phyloP scores from a whole-genome alignment of 2,797 vertebrate species.

The Lates japonicus region DNA sequence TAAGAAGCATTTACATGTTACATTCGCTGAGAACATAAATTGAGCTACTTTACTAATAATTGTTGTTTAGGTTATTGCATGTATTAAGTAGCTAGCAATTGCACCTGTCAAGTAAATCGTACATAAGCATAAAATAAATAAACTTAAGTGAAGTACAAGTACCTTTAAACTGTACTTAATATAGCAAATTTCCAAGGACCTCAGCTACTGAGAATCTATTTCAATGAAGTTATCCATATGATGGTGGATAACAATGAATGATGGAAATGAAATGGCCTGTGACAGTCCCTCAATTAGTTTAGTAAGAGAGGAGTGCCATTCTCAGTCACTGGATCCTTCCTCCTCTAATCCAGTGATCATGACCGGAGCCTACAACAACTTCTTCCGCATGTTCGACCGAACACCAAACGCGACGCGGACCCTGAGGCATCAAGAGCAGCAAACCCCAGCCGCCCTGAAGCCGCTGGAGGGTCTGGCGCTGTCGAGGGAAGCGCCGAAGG shows the following conservation, averaged over 20 bases:
- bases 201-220: not conserved
- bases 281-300: not conserved
- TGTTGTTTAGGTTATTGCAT: not conserved
- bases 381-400: conserved; percentile 98
- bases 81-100: too few species aligned
- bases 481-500: conserved; percentile 92
- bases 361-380: conserved; percentile 98
- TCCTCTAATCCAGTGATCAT: conserved; percentile 89
- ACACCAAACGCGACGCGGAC: conserved; percentile 95
- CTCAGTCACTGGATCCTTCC: not conserved
- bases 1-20: not conserved
- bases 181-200: not conserved
- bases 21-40: not conserved
- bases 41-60: not conserved
- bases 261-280: not conserved
- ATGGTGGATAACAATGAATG: not conserved
- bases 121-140: too few species aligned
- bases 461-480: conserved; percentile 92
- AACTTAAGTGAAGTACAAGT: not conserved
- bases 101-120: too few species aligned
- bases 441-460: conserved; percentile 94
- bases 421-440: conserved; percentile 95
- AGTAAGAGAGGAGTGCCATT: not conserved
- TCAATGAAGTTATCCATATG: too few species aligned
- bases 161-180: too few species aligned